phyloP scores from a whole-genome alignment of 2,888 invertebrate species.

The Didymodactylos carnosus region DNA sequence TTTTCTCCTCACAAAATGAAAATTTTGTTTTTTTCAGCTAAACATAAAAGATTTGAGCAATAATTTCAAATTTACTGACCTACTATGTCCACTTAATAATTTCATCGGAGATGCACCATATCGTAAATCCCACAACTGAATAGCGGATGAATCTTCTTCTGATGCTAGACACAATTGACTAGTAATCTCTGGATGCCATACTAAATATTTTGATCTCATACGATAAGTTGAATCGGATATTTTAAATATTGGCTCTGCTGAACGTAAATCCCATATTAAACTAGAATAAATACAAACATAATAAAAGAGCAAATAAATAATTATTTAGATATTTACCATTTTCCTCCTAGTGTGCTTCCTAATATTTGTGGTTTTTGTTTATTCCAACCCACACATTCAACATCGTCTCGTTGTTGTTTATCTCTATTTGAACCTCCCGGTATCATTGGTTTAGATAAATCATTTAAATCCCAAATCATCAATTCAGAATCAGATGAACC shows the following conservation, averaged over 20 bases:
- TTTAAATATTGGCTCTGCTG: constrained; percentile 80
- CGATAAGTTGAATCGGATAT: constrained; percentile 49
- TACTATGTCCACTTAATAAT: constrained; percentile 60
- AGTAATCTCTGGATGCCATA: constrained; percentile 84
- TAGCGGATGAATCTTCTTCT: constrained; percentile 73
- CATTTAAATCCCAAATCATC: constrained; percentile 85
- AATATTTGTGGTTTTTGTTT: constrained; percentile 82
- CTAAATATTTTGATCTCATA: constrained; percentile 53
- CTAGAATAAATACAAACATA: no score
- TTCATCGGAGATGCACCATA: constrained; percentile 66
- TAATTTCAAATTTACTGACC: constrained; percentile 29
- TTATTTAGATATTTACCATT: no score
- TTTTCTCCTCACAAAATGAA: background rate
- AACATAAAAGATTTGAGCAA: no score
- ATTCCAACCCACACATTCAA: constrained; percentile 78
- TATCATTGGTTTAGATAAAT: constrained; percentile 67
- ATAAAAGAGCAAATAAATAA: no score
- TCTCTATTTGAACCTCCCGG: constrained; percentile 49
- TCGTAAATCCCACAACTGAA: constrained; percentile 81
- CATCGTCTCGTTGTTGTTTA: constrained; percentile 62
- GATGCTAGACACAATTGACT: constrained; percentile 83
- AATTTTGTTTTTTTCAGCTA: background rate
- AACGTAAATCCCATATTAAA: constrained; percentile 83
- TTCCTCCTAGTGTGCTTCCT: constrained; percentile 67
- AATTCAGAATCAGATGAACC: constrained; percentile 84